Conservation (phyloP, 53 echinoderm and acorn worm species). For the Arbacia lixula region DNA sequence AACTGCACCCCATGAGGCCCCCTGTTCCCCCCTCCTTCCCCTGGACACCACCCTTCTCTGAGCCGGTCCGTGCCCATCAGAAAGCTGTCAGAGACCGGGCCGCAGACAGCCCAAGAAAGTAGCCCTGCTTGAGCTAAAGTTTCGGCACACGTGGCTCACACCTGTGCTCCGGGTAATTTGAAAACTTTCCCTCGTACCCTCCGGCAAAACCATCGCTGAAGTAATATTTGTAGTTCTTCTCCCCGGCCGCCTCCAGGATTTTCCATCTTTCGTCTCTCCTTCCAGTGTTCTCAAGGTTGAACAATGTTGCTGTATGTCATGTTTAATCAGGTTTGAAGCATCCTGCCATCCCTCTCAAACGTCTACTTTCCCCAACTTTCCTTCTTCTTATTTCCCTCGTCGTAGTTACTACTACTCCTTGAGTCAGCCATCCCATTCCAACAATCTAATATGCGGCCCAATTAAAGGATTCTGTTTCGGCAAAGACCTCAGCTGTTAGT, state of each 20-base stretch:
- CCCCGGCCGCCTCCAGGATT: too few relatives aligned
- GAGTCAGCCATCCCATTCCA: too few relatives aligned
- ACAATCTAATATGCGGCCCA: too few relatives aligned
- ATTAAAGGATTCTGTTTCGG: too few relatives aligned
- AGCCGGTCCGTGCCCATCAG: too few relatives aligned
- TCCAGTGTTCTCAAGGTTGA: background rate
- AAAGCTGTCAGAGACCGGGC: too few relatives aligned
- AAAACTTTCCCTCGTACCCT: slow-evolving; percentile 45
- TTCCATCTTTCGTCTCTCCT: background rate
- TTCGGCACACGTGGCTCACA: slow-evolving; percentile 39
- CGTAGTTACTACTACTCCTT: too few relatives aligned
- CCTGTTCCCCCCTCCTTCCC: too few relatives aligned
- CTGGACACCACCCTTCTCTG: too few relatives aligned
- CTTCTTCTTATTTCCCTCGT: background rate
- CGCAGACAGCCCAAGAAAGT: background rate
- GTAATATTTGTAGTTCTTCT: background rate
- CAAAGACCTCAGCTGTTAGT: too few relatives aligned
- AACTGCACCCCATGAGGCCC: too few relatives aligned
- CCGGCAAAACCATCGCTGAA: slow-evolving; percentile 14
- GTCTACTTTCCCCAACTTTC: background rate
- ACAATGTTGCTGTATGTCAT: slow-evolving; percentile 31
- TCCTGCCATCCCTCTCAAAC: background rate
- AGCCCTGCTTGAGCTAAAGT: slow-evolving; percentile 6
- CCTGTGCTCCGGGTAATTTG: slow-evolving; percentile 40
- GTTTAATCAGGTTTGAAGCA: background rate